Evolutionary conservation across 2,888 invertebrate genomes (phyloP), one percentile per base, ranked within the genome.

Genomic region (Eristalinus sepulchralis): DNA sequence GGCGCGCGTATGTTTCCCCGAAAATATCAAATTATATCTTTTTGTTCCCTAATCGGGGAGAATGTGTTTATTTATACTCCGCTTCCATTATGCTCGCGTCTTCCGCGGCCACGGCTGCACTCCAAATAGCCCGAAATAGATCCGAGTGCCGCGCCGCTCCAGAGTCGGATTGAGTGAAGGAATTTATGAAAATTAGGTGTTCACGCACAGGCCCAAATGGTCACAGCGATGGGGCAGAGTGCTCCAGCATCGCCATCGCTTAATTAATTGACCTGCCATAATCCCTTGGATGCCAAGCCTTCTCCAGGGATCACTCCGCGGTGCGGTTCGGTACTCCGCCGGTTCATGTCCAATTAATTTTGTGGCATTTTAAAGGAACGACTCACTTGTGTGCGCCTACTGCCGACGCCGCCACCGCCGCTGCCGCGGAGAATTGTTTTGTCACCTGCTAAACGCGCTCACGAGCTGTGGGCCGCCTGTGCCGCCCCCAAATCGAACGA

Each of bases 1-100:
- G 39, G 2, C 39, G 39, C 4, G 39, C 57, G 75, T 82, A 78
- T 78, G 78, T 86, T 83, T 86, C 73, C 11, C 9, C 24, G 64
- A 83, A 83, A 83, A 86, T 86, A 86, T 86, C 86, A 86, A 79
- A 86, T 86, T 86, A 86, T 86, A 71, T 79, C 36, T 36, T 63
- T 31, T 64, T 64, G 55, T 62, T 60, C 85, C 77, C 73, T 77
- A 77, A 83, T 71, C 20, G 70, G 73, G 34, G 55, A 64, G 73
- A 27, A 39, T 66, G 57, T 79, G 83, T 78, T 86, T 86, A 86
- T 86, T 86, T 86, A 79, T 86, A 86, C 86, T 83, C 36, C 70
- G 83, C 78, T 73, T 66, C 86, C 86, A 86, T 83, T 79, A 86
- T 86, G 78, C 72, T 75, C 73, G 70, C 73, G 55, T 73, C 39